Base-by-base conservation (phyloP, 30 jellyfish, hydroid and myxozoan genomes). In the Sanderia malayensis region DNA sequence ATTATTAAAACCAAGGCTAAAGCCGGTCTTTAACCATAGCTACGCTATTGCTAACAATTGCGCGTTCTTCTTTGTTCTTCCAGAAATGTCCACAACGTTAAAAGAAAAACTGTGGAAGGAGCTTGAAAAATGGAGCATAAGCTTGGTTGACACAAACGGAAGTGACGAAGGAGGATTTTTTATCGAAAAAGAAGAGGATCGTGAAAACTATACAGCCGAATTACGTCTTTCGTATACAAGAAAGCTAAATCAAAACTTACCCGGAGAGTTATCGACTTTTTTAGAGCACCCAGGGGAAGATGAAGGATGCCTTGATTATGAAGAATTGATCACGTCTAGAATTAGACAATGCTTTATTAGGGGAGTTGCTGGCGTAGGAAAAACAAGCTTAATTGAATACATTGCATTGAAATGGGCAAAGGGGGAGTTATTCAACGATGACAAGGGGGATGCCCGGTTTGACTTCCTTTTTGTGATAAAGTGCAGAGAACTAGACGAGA, bases 341-440 rank as follows among this genome's bases (percentile, higher is more conserved):
- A 11, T 17, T 0, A 62, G 53, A 62, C 8, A 28, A 17, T 62
- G 74, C 74, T 62, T 62, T 28, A 28, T 62, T 4, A 29, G 74
- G 30, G 74, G 74, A 18, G 46, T 62, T 3, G 53, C 74, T 0
- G 74, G 74, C 13, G 74, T 32, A 8, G 74, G 74, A 37, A 62
- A 62, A 30, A 62, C 74, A 25, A 22, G 53, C 24, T 30, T 62
- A 17, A 15, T 19, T 26, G 74, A 62, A 31, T 62, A 22, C 27
- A 23, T 62, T 0, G 30, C 74, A 9, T 31, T 62, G 49, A 23
- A 23, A 32, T 62, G 44, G 44, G 74, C 74, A 15, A 22, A 11
- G 55, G 53, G 15, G 11, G 59, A 62, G 2, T 22, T 31, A 15
- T 30, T 9, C 53, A 27, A 31, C 8, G 13, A 31, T 24, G 29